Conservation (phyloP, 2,888 invertebrate species). For the Drosophila niveifrons region DNA sequence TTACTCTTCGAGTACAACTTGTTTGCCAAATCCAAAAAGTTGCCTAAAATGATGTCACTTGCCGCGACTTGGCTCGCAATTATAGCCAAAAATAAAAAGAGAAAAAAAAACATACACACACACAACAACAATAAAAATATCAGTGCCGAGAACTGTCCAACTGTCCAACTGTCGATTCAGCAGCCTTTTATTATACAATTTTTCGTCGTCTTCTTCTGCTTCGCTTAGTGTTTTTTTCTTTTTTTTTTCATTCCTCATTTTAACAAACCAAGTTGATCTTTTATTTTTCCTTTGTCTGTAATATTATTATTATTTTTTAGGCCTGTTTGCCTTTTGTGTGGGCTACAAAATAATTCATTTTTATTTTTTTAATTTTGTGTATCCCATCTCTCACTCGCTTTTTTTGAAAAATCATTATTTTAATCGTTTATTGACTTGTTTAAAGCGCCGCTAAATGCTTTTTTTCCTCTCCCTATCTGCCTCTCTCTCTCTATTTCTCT, state of each 20-base stretch:
- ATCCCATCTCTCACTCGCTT: not conserved
- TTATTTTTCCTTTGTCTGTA: conserved; percentile 44
- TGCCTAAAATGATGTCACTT: conserved; percentile 78
- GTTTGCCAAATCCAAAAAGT: conserved; percentile 71
- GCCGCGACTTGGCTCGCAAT: conserved; percentile 62
- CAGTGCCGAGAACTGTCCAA: conserved; percentile 56
- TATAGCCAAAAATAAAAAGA: conserved; percentile 56
- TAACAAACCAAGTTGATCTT: conserved; percentile 23
- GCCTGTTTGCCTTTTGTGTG: conserved; percentile 63
- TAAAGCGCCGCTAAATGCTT: conserved; percentile 70
- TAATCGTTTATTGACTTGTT: conserved; percentile 82
- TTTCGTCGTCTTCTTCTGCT: conserved; percentile 37
- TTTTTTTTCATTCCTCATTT: conserved; percentile 28
- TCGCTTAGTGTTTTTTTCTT: conserved; percentile 16
- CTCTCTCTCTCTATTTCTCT: not conserved
- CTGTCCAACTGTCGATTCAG: conserved; percentile 38
- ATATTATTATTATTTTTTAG: conserved; percentile 29
- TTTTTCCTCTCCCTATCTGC: conserved; percentile 24
- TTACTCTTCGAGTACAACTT: conserved; percentile 63
- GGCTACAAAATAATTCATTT: conserved; percentile 37
- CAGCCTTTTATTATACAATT: conserved; percentile 66
- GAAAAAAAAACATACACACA: conserved; percentile 5
- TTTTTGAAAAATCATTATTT: conserved; percentile 74
- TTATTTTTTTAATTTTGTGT: conserved; percentile 8
- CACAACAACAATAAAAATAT: not conserved